Conservation (phyloP, 2,888 invertebrate species). For the Iselma pallidipennis region DNA sequence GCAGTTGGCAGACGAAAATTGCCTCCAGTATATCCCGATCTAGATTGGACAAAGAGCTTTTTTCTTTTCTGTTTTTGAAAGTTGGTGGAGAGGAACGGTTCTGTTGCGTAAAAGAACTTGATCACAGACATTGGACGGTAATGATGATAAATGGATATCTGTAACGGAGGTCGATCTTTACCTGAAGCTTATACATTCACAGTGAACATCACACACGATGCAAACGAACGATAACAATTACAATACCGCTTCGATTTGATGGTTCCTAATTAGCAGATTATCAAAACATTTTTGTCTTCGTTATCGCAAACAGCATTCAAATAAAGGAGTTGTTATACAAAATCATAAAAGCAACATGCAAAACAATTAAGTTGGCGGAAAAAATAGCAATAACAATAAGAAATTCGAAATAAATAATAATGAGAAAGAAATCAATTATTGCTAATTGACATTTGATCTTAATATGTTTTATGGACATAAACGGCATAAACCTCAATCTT, state of each 20-base stretch:
- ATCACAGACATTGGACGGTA: slow-evolving; percentile 8
- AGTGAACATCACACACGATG: background rate
- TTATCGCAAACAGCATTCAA: no score
- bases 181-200: background rate
- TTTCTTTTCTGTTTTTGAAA: background rate
- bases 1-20: slow-evolving; percentile 1
- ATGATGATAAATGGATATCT: slow-evolving; percentile 17
- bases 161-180: background rate
- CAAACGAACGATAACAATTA: background rate
- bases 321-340: no score
- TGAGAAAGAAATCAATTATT: no score
- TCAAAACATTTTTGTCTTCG: no score
- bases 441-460: no score
- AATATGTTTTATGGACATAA: no score
- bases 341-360: no score
- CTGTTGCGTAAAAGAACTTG: slow-evolving; percentile 3
- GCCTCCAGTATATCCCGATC: background rate
- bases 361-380: no score
- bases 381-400: no score
- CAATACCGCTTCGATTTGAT: no score
- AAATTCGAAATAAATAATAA: no score
- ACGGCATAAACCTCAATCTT: background rate
- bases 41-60: background rate
- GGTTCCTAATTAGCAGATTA: no score
- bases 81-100: background rate